Evolutionary conservation across 2,113 vertebrate species (phyloP).

Genomic region (Coturnix japonica): DNA sequence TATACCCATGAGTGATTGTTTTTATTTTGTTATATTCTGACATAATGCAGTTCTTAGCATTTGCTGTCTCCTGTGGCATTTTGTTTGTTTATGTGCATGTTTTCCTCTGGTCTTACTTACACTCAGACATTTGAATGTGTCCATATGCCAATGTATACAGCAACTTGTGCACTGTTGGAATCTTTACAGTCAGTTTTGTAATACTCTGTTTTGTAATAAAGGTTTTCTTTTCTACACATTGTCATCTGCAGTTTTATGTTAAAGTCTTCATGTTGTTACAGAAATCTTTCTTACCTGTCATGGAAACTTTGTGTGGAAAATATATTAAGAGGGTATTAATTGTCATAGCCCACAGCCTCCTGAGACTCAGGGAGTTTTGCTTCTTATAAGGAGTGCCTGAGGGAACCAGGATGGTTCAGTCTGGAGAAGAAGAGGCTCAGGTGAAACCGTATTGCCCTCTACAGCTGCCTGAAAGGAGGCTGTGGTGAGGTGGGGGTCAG

Average conservation of each 20-base stretch:
- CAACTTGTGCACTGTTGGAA: not conserved
- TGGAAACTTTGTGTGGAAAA: not conserved
- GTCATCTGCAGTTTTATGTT: not conserved
- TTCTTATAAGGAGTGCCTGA: too few relatives aligned
- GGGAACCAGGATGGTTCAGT: too few relatives aligned
- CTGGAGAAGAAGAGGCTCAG: too few relatives aligned
- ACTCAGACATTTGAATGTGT: not conserved
- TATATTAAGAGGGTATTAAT: not conserved
- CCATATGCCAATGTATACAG: not conserved
- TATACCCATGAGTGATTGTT: not conserved
- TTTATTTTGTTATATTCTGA: not conserved
- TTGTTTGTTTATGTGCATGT: not conserved
- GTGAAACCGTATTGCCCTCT: too few relatives aligned
- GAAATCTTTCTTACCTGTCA: not conserved
- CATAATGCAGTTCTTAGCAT: not conserved
- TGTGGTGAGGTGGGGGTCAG: too few relatives aligned
- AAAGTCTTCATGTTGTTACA: not conserved
- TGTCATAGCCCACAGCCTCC: too few relatives aligned
- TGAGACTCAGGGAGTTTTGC: not conserved
- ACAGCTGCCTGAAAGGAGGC: too few relatives aligned
- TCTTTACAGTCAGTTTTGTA: not conserved
- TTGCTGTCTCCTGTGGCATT: not conserved
- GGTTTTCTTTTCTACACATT: not conserved
- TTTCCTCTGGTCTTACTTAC: not conserved
- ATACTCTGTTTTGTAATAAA: slow-evolving; percentile 37